Conservation (phyloP, 2,797 vertebrate genomes). For the Rhadinocentrus ornatus region DNA sequence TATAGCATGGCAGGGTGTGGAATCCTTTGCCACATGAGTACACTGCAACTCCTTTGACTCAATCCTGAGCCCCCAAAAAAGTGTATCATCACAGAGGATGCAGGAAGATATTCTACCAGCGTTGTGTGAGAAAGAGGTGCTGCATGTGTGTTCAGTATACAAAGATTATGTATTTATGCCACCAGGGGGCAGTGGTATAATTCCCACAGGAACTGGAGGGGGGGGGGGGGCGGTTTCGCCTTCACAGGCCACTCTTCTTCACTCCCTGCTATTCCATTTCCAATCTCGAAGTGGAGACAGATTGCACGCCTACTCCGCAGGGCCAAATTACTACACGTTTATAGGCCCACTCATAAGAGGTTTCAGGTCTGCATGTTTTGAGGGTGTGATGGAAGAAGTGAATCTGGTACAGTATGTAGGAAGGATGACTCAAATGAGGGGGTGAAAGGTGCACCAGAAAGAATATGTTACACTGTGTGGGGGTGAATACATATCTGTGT, state of each 20-base stretch:
- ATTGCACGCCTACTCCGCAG: conserved; percentile 17
- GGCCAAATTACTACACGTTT: conserved; percentile 11
- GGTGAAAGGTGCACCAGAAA: conserved; percentile 42
- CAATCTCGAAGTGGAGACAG: conserved; percentile 4
- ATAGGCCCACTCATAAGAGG: conserved; percentile 33
- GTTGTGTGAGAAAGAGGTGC: conserved; percentile 47
- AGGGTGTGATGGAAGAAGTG: conserved; percentile 56
- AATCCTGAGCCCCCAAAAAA: conserved; percentile 28
- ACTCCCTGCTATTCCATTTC: conserved; percentile 1
- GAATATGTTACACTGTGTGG: conserved; percentile 13
- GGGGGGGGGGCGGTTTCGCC: no score
- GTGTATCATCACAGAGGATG: conserved; percentile 43
- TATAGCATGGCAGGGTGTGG: conserved; percentile 60
- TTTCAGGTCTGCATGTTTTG: conserved; percentile 19
- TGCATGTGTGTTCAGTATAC: conserved; percentile 4
- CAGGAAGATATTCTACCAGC: conserved; percentile 25
- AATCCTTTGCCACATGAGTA: conserved; percentile 20
- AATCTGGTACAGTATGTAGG: conserved; percentile 37
- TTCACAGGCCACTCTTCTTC: conserved; percentile 45
- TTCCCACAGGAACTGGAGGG: no score
- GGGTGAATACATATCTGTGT: conserved; percentile 10
- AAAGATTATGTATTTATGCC: conserved; percentile 24
- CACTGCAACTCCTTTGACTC: conserved; percentile 8
- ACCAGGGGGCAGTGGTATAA: conserved; percentile 80
- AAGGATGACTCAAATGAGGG: conserved; percentile 17